A percentile compares a stretch with the other conserved stretches of the same genome.
Conservation (phyloP, 2,888 invertebrate species). For the Neria commutata region DNA sequence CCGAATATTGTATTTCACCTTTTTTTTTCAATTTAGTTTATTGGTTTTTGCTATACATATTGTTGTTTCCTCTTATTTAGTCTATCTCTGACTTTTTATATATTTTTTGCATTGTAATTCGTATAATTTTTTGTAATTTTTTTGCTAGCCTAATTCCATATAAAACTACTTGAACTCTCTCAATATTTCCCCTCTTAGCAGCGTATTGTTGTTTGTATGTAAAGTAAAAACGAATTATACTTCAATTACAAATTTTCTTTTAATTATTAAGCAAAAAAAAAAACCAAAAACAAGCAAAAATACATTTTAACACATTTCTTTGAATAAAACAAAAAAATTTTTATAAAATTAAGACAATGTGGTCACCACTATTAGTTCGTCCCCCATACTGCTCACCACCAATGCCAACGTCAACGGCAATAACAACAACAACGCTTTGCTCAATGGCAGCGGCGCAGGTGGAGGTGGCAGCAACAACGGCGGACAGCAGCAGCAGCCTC, state of each 20-base stretch:
- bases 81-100: conserved; percentile 5
- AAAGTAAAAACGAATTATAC: not conserved
- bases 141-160: not conserved
- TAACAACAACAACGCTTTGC: conserved; percentile 5
- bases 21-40: no score
- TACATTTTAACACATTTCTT: conserved; percentile 55
- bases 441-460: conserved; percentile 5
- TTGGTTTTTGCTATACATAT: not conserved
- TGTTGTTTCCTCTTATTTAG: not conserved
- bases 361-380: conserved; percentile 61
- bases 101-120: not conserved
- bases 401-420: not conserved
- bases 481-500: conserved; percentile 29
- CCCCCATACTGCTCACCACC: conserved; percentile 50
- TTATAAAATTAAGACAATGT: conserved; percentile 61
- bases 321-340: conserved; percentile 56
- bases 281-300: conserved; percentile 30
- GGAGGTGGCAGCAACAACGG: conserved; percentile 30
- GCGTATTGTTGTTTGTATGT: not conserved
- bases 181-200: no score
- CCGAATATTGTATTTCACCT: no score
- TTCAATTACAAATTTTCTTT: conserved; percentile 18
- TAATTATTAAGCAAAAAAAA: conserved; percentile 24
- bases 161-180: no score
- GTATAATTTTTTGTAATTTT: conserved; percentile 14